phyloP scores from a whole-genome alignment of 1,140 invertebrate genomes.

The Phenacoccus solenopsis region DNA sequence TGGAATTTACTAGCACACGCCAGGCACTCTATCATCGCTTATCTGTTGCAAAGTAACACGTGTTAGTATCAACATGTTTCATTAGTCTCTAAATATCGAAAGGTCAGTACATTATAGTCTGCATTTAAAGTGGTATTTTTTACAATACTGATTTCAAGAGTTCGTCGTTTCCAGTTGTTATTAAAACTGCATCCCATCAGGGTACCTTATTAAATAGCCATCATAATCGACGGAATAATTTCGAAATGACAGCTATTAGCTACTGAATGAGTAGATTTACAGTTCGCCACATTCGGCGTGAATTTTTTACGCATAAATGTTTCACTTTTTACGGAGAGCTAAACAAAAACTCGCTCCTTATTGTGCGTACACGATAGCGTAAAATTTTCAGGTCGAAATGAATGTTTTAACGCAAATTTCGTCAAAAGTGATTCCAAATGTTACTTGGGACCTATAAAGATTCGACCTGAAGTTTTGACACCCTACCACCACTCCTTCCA shows the following conservation, averaged over 20 bases:
- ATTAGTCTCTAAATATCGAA: not conserved
- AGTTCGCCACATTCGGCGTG: too few species aligned
- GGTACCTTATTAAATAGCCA: not conserved
- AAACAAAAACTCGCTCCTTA: not conserved
- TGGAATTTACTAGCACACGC: not conserved
- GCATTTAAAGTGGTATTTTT: not conserved
- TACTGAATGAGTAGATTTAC: not conserved
- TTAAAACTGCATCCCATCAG: not conserved
- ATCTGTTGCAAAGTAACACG: not conserved
- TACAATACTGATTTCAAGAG: not conserved
- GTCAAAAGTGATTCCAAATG: too few species aligned
- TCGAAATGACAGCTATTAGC: not conserved
- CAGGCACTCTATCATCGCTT: not conserved
- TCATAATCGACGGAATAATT: not conserved
- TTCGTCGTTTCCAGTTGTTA: not conserved
- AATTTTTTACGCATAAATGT: too few species aligned
- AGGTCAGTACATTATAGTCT: not conserved
- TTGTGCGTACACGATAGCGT: not conserved
- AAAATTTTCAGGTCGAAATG: not conserved
- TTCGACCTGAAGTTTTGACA: too few species aligned
- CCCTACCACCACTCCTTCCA: too few species aligned
- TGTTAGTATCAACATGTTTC: not conserved
- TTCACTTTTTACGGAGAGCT: not conserved
- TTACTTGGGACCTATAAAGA: too few species aligned
- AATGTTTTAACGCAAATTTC: too few species aligned